phyloP scores from a whole-genome alignment of 2,113 vertebrate genomes.

The Phainopepla nitens region DNA sequence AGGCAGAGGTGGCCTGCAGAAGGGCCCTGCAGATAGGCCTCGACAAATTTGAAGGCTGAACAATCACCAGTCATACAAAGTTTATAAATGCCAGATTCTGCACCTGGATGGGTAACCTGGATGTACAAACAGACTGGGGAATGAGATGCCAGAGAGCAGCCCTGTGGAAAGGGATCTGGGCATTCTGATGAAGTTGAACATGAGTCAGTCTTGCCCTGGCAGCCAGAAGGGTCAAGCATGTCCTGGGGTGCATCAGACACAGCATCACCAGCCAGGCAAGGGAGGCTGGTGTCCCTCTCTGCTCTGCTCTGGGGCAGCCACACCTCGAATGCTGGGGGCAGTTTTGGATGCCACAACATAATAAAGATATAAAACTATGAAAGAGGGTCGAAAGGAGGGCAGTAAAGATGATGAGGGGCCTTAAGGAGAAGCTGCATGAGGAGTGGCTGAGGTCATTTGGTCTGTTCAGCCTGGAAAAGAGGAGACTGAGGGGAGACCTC shows the following conservation, averaged over 20 bases:
- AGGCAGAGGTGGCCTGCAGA: not conserved
- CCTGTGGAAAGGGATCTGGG: not conserved
- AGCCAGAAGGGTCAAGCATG: rapidly evolving
- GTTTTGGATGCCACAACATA: not conserved
- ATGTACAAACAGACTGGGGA: not conserved
- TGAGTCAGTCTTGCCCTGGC: not conserved
- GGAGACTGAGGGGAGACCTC: not conserved
- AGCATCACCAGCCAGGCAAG: rapidly evolving
- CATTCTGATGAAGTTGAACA: not conserved
- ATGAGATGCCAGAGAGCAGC: not conserved
- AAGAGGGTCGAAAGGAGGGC: not conserved
- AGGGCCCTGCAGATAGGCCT: not conserved
- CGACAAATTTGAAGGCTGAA: not conserved
- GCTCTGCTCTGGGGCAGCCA: rapidly evolving
- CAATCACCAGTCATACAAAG: not conserved
- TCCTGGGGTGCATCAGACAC: rapidly evolving
- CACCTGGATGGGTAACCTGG: not conserved
- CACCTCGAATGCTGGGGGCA: not conserved
- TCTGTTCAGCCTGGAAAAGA: not conserved
- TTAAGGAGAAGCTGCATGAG: not conserved
- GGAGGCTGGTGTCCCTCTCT: not conserved
- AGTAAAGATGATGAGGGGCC: not conserved
- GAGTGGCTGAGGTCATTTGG: not conserved
- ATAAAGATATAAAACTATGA: not conserved
- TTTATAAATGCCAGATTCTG: not conserved